phyloP scores from a whole-genome alignment of 2,888 invertebrate species.

The Phortica okadai region DNA sequence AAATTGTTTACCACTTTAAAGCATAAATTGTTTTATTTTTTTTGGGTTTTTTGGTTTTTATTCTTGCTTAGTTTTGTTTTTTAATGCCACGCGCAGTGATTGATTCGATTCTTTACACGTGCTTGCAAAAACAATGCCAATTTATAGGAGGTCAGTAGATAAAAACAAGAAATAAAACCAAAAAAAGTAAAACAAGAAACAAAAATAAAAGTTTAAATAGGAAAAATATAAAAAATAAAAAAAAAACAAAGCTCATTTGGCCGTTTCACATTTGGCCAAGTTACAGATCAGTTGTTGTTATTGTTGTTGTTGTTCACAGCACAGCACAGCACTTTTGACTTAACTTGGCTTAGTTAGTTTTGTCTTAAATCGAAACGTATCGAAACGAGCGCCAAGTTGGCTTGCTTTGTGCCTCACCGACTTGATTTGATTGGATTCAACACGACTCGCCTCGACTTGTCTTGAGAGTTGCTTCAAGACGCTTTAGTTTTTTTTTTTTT shows the following conservation, averaged over 20 bases:
- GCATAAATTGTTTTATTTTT: not conserved
- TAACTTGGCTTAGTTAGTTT: too few species aligned
- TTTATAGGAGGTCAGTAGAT: conserved; percentile 1
- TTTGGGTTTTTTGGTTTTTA: not conserved
- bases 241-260: not conserved
- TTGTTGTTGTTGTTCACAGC: too few species aligned
- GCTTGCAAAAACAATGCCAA: not conserved
- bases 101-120: not conserved
- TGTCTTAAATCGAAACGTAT: too few species aligned
- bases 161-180: not conserved
- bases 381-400: too few species aligned
- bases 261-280: not conserved
- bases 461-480: too few species aligned
- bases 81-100: not conserved
- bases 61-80: not conserved
- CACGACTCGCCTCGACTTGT: too few species aligned
- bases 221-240: not conserved
- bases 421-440: too few species aligned
- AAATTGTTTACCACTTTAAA: not conserved
- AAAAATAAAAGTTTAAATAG: not conserved
- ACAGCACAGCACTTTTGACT: too few species aligned
- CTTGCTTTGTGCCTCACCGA: too few species aligned
- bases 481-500: too few species aligned
- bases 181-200: not conserved
- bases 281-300: not conserved